A percentile compares a stretch with the other conserved stretches of the same genome.
Evolutionary conservation across 2,797 vertebrate species (phyloP).

Genomic region (Coregonus sp.): DNA sequence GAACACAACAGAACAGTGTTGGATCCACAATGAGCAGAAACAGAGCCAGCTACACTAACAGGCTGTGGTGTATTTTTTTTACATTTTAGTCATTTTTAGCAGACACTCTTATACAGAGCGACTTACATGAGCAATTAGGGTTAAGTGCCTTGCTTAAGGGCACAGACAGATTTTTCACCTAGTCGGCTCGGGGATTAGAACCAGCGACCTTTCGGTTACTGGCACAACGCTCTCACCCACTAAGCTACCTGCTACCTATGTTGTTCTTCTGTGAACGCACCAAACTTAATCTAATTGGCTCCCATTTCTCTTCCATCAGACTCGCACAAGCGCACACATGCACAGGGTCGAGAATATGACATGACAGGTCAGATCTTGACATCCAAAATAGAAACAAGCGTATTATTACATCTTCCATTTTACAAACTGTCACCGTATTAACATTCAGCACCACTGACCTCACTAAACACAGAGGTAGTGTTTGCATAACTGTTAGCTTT

Average conservation of each 20-base stretch:
- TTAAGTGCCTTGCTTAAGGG: too few species aligned
- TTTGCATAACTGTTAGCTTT: background rate
- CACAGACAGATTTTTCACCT: too few species aligned
- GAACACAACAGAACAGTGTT: background rate
- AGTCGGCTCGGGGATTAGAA: too few species aligned
- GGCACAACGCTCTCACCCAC: too few species aligned
- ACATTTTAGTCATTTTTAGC: too few species aligned
- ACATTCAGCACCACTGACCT: background rate
- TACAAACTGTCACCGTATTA: background rate
- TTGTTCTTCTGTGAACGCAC: constrained; percentile 57
- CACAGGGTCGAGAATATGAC: background rate
- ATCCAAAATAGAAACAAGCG: background rate
- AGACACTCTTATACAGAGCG: too few species aligned
- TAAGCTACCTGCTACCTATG: constrained; percentile 10
- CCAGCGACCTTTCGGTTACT: too few species aligned
- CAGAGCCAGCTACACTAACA: constrained; percentile 27
- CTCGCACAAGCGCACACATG: constrained; percentile 31
- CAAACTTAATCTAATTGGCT: constrained; percentile 63
- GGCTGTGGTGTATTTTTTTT: constrained; percentile 49
- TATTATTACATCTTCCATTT: background rate
- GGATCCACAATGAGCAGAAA: background rate
- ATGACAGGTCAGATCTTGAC: background rate
- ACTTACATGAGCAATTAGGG: too few species aligned
- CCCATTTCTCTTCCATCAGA: constrained; percentile 43
- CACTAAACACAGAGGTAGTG: background rate